Evolutionary conservation across 1,140 invertebrate genomes (phyloP), one percentile per base, ranked within the genome.

Genomic region (Oedothorax gibbosus): DNA sequence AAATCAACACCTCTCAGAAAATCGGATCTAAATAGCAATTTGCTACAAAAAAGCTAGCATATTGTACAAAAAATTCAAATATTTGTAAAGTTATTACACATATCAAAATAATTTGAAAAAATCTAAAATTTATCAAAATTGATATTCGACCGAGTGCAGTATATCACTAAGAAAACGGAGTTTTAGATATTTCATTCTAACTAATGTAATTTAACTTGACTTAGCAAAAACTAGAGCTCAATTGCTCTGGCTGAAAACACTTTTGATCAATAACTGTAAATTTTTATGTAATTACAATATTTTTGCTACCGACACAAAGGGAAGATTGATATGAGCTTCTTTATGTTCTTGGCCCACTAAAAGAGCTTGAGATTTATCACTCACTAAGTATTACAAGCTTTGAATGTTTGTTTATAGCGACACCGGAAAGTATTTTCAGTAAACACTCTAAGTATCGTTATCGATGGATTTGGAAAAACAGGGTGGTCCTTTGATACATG

Each of bases 221-320:
- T 84, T 84, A 84, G 81, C 81, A 84, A 84, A 64, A 84, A 65
- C 71, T 76, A 57, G 72, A 76, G 72, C 60, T 15, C 21, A 68
- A 20, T 53, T 56, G 64, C 81, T 84, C 72, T 68, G 50, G 81
- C 71, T 75, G 79, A 83, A 79, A 83, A 83, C 81, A 75, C 60
- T 84, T 84, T 82, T 84, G 71, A 84, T 84, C 60, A 84, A 75
- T 76, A 84, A 66, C 53, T 84, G 81, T 84, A 75, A 75, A 84
- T 84, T 84, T 84, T 84, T 84, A 84, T 84, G 81, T 84, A 84
- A 72, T 73, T 76, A 84, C 60, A 76, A 84, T 84, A 84, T 84
- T 84, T 84, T 84, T 84, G 81, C 81, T 84, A 84, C 81, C 62
- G 65, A 76, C 66, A 73, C 62, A 65, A 84, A 20, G 81, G 60